Evolutionary conservation across 2,888 invertebrate species (phyloP), one percentile per base, ranked within the genome.

Genomic region (Parnassius mnemosyne): DNA sequence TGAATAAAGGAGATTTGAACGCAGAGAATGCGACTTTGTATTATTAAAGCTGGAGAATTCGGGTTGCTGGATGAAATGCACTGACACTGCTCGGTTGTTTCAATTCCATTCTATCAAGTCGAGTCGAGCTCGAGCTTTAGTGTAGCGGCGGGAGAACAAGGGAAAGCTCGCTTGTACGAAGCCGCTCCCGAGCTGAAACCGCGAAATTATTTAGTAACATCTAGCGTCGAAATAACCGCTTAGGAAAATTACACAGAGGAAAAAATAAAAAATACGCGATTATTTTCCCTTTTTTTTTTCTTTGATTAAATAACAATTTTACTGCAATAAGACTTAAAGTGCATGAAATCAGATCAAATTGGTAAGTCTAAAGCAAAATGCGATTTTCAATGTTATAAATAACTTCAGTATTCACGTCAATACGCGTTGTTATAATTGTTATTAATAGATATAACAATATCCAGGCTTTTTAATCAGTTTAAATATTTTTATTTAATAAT

Each of bases 101-200:
- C 79, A 74, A 79, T 78, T 73, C 74, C 74, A 70, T 73, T 51
- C 57, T 67, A 50, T 57, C 58, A 44, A 51, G 43, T 55, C 60
- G 51, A 50, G 61, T 68, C 64, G 61, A 65, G 66, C 53, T 46
- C 3, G 67, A 60, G 72, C 75, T 75, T 71, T 83, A 86, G 85
- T 87, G 63, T 66, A 66, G 67, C 73, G 75, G 70, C 77, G 79
- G 77, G 76, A 77, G 74, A 71, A 75, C 75, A 68, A 64, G 72
- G 74, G 74, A 70, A 70, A 72, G 81, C 76, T 67, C 83, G 85
- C 71, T 69, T 65, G 64, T 34, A 34, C 53, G 55, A 41, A 68
- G 43, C 53, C 51, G 65, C 66, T 64, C 61, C 61, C 62, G 63
- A 13, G 25, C 13, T 52, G 42, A 7, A 13, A 25, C 11, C 50